phyloP scores from a whole-genome alignment of 2,113 vertebrate genomes.

The Phainopepla nitens region DNA sequence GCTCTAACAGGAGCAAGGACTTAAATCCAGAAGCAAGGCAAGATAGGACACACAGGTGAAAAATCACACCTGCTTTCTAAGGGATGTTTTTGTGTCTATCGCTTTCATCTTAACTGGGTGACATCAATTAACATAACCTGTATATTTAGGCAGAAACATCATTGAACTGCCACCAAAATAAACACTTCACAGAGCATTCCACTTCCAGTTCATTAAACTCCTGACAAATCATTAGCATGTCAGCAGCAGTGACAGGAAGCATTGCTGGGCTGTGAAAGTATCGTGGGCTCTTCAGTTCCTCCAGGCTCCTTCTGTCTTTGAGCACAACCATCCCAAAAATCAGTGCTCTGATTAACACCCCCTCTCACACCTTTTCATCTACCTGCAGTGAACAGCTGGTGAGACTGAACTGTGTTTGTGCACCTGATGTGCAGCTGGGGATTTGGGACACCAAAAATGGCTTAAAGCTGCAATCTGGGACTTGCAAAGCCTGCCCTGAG shows the following conservation, averaged over 20 bases:
- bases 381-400: not conserved
- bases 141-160: not conserved
- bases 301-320: not conserved
- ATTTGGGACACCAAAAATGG: not conserved
- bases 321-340: not conserved
- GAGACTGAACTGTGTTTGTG: not conserved
- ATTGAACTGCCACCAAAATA: not conserved
- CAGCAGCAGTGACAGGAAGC: not conserved
- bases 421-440: not conserved
- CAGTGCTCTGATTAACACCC: not conserved
- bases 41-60: not conserved
- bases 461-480: not conserved
- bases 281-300: not conserved
- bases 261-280: not conserved
- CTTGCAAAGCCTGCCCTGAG: not conserved
- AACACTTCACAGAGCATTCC: slow-evolving; percentile 1
- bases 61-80: not conserved
- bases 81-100: not conserved
- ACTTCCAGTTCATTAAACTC: not conserved
- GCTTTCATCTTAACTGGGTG: not conserved
- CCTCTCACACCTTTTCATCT: not conserved
- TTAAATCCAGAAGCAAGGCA: not conserved
- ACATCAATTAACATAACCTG: slow-evolving; percentile 21
- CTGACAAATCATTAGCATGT: slow-evolving; percentile 30
- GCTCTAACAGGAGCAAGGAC: not conserved